Base-by-base conservation (phyloP, 2,113 vertebrate genomes). In the Chitala chitala region DNA sequence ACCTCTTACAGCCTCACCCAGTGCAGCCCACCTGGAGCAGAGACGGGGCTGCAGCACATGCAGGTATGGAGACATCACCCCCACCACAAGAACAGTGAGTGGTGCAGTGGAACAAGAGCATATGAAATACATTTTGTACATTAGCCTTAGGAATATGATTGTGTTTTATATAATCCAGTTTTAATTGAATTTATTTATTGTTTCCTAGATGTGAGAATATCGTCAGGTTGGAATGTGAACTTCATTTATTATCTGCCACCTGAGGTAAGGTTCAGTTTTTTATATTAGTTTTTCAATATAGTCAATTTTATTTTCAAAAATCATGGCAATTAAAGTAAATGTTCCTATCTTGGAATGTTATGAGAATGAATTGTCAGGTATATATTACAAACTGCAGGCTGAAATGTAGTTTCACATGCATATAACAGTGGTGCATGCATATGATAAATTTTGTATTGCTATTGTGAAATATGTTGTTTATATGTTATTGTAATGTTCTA, bases 171-270 rank as follows among this genome's bases (percentile, higher is more conserved):
- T 40, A 38, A 3, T n/a, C n/a, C 56, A 15, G 31, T 12, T 56
- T 50, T 50, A 58, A n/a, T 4, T 6, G 15, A n/a, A n/a, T n/a
- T n/a, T n/a, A 46, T 58, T 3, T 17, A 69, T 58, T 31, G 3
- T 12, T 50, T n/a, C 54, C 4, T 36, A 88, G 87, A 82, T 56
- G 75, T 89, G 55, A 87, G 79, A 75, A 86, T 91, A 78, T 69
- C 85, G 5, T 80, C 84, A 72, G 87, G 88, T 1, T 88, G 85
- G 84, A 85, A 88, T 68, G 76, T 84, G 59, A 89, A 79, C 72
- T 88, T 88, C 66, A 22, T 61, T 65, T 86, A 81, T 74, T 71
- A 75, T 20, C 77, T 81, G 55, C 7, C 79, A 56, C 15, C 70
- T 59, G 29, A 79, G 83, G 85, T 87, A 79, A 36, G 33, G 4